phyloP scores from a whole-genome alignment of 2,797 vertebrate species.

The Crax fasciolata region DNA sequence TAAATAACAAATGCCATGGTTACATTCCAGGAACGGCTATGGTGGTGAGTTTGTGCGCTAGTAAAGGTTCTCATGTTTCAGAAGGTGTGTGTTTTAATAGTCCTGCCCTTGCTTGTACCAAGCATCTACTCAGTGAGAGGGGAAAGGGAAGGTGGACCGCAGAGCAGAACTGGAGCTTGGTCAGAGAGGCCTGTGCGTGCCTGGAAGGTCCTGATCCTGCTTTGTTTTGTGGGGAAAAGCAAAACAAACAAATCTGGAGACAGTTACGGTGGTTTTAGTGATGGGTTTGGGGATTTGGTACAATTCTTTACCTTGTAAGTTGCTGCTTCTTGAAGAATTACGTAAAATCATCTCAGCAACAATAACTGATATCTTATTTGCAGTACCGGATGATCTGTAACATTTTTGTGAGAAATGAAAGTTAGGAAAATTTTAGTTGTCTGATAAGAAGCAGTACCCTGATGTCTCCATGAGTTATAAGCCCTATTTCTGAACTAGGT shows the following conservation, averaged over 20 bases:
- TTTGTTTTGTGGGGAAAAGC: neutral
- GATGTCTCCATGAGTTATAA: neutral
- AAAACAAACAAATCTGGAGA: neutral
- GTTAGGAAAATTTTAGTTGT: neutral
- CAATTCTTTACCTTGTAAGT: neutral
- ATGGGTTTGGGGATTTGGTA: slow-evolving; percentile 28
- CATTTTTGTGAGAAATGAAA: neutral
- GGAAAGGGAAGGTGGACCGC: neutral
- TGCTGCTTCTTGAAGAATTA: slow-evolving; percentile 13
- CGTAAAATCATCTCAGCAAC: slow-evolving; percentile 19
- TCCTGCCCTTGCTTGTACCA: neutral
- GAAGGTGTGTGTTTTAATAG: neutral
- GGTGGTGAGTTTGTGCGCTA: neutral
- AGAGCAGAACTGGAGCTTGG: neutral
- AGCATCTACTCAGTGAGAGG: neutral
- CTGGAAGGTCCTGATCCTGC: neutral
- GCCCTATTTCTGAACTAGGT: neutral
- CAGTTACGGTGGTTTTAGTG: neutral
- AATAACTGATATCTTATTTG: neutral
- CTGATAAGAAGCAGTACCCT: neutral
- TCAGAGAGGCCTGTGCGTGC: neutral
- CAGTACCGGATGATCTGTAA: neutral
- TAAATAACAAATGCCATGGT: neutral
- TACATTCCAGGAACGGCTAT: neutral
- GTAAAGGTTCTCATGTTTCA: neutral